A percentile compares a stretch with the other conserved stretches of the same genome.
These are phyloP conservation scores for Cetoscarus ocellatus DNA, from an alignment of 2,797 vertebrate genomes.

Conservation along the genomic window DNA sequence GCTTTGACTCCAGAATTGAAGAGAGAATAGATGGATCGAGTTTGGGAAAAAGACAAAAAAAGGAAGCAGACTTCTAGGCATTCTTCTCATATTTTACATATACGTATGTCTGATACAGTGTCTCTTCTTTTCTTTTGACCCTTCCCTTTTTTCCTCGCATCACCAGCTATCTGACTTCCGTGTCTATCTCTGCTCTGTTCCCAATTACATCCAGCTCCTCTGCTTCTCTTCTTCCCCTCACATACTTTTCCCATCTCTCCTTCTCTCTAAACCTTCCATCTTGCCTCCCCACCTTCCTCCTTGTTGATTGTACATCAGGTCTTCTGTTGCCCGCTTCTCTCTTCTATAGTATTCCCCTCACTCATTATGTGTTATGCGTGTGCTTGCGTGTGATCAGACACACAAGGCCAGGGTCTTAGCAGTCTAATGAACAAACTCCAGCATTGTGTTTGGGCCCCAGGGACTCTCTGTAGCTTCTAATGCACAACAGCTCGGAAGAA, in stretches of 20 bases:
- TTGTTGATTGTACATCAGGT: conserved; percentile 59
- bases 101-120: not conserved
- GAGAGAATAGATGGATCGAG: conserved; percentile 7
- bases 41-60: conserved; percentile 30
- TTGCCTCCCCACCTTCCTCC: conserved; percentile 34
- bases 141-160: conserved; percentile 12
- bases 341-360: conserved; percentile 68
- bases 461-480: conserved; percentile 72
- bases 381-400: conserved; percentile 76
- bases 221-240: conserved; percentile 9
- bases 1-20: conserved; percentile 38
- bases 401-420: conserved; percentile 72
- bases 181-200: conserved; percentile 27
- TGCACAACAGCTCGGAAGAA: conserved; percentile 68
- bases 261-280: conserved; percentile 26
- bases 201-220: conserved; percentile 34
- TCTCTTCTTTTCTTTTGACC: conserved; percentile 3
- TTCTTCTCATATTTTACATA: conserved; percentile 9
- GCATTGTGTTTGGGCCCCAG: conserved; percentile 70
- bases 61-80: conserved; percentile 19
- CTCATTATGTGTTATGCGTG: conserved; percentile 70
- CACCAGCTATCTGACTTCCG: conserved; percentile 19
- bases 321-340: conserved; percentile 42
- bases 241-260: conserved; percentile 14
- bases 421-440: conserved; percentile 81